Evolutionary conservation across 1,140 invertebrate species (phyloP).

Genomic region (Leptinotarsa defecta): DNA sequence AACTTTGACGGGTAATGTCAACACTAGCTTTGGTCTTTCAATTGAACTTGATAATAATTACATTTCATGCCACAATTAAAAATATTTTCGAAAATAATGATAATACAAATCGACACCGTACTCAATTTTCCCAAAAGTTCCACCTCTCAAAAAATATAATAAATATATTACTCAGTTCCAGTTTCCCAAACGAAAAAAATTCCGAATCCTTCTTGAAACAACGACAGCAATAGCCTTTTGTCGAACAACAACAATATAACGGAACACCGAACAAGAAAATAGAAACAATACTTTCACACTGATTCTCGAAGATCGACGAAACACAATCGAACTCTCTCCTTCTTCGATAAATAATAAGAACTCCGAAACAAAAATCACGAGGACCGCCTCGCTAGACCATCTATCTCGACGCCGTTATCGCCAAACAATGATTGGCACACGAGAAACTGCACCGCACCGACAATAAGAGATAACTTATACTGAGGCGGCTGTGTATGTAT

Average conservation of each 20-base stretch:
- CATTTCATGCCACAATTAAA: too few relatives aligned
- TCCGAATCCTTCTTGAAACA: background rate
- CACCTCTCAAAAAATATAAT: background rate
- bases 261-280: background rate
- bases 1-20: too few relatives aligned
- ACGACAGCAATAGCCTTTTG: background rate
- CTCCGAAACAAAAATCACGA: background rate
- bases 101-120: too few relatives aligned
- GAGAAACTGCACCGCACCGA: background rate
- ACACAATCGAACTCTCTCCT: too few relatives aligned
- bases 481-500: background rate
- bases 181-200: background rate
- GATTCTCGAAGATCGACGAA: background rate
- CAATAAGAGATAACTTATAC: background rate
- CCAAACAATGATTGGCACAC: constrained; percentile 2
- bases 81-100: too few relatives aligned
- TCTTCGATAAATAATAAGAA: background rate
- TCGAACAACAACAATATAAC: background rate
- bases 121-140: background rate
- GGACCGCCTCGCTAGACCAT: background rate
- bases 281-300: constrained; percentile 2
- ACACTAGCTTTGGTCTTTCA: too few relatives aligned
- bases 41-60: too few relatives aligned
- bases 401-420: constrained; percentile 7
- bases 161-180: background rate